phyloP scores from a whole-genome alignment of 2,888 invertebrate species.

The Macrosiphum euphorbiae region DNA sequence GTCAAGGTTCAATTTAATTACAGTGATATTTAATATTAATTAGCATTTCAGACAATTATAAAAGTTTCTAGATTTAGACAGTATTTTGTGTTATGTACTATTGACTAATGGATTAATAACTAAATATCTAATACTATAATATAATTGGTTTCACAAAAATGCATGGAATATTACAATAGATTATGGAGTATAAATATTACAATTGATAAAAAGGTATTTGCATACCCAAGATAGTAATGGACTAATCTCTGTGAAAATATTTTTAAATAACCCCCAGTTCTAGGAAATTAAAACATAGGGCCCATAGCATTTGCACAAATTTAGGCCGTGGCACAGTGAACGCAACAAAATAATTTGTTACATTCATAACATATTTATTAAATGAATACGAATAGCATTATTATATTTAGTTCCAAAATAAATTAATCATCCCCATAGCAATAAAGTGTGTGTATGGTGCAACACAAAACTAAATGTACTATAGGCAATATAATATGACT shows the following conservation, averaged over 20 bases:
- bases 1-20: not conserved
- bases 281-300: not conserved
- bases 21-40: not conserved
- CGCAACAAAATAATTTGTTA: constrained; percentile 9
- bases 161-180: not conserved
- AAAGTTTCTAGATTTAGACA: not conserved
- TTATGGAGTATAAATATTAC: not conserved
- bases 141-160: not conserved
- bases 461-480: constrained; percentile 21
- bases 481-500: constrained; percentile 14
- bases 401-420: constrained; percentile 4
- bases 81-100: not conserved
- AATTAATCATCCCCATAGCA: not conserved
- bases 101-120: not conserved
- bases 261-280: not conserved
- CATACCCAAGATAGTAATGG: not conserved
- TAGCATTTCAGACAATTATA: not conserved
- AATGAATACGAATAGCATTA: not conserved
- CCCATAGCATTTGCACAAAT: not conserved
- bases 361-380: not conserved
- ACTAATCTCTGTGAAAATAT: not conserved
- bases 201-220: not conserved
- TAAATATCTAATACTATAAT: not conserved
- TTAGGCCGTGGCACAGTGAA: not conserved
- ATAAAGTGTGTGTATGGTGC: constrained; percentile 7